Base-by-base conservation (phyloP, 1,140 invertebrate species). In the Wiebesia pumilae region DNA sequence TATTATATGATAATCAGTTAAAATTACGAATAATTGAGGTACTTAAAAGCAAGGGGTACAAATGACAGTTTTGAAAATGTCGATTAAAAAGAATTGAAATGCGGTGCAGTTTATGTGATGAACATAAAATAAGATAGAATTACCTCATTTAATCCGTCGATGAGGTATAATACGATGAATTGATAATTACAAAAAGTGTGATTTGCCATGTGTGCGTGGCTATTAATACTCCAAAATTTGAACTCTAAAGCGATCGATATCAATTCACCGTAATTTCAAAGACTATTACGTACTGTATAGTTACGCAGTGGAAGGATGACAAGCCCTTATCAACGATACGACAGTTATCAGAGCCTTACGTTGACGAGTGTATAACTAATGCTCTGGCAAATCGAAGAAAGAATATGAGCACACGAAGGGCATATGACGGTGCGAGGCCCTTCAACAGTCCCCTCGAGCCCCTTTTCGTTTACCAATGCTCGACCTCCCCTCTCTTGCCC, bases 341-440 rank as follows among this genome's bases (percentile, higher is more conserved):
- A 4, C 58, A 6, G 58, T 62, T 62, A 62, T 62, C 58, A 62
- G 24, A 27, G 24, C 24, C 14, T 0, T 10, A 7, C 21, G 27
- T 4, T 27, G 58, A 27, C 4, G 58, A 62, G 58, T 62, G 58
- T 27, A 27, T 27, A 27, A 62, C 21, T 24, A 27, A 2, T 16
- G 19, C 14, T 54, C 51, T 10, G 19, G 14, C 51, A 16, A 10
- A 10, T 54, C 51, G 51, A 54, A 1, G 51, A 54, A 54, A 54
- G 10, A 54, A 54, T 16, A 2, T 10, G 58, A 6, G 27, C 58
- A 24, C 3, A 14, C n/a, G 43, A 65, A 47, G 83, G 83, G 73
- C 83, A 84, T 78, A 84, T 84, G 83, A 73, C 73, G 21, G 38
- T 38, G 10, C 71, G 82, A 58, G 71, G 47, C 43, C 47, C 43